Evolutionary conservation across 2,888 invertebrate species (phyloP), one percentile per base, ranked within the genome.

Genomic region (Norana najaformis): DNA sequence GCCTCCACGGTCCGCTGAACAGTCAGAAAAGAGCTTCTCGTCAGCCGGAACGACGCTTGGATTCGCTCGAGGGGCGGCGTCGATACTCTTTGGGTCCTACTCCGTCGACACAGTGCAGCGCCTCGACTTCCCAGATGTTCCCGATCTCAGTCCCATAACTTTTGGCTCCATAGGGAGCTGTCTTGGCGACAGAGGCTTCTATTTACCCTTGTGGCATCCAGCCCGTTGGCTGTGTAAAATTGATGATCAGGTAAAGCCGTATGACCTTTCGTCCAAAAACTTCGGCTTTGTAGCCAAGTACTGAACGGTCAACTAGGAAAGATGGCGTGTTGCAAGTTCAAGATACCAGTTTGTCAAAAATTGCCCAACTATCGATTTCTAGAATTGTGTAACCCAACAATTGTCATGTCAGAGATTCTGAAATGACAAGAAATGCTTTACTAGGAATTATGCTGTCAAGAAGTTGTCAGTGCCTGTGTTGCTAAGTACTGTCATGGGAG

Each of bases 201-300:
- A 37, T 35, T 85, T 37, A 23, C 85, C 85, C 18, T 85, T 35
- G 35, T 85, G 36, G 36, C 18, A 35, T 37, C 85, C 85, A 35
- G 36, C 85, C 85, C 30, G 35, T 37, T 85, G 85, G 85, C 35
- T 36, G 37, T 36, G 85, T 35, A 37, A 37, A 36, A 16, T 85
- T 37, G 85, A 85, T 18, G 85, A 85, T 35, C 85, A 85, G 85
- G 85, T 85, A 8, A 85, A 85, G 85, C 85, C 85, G 18, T 85
- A 85, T 35, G 85, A 85, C 36, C 85, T 85, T 18, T 85, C 85
- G 30, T 35, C 85, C 36, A 85, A 85, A 35, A 85, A 85, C 85
- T 85, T 85, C 85, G 36, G 85, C 1, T 85, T 34, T n/a, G 8
- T 69, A n/a, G 69, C 69, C 69, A 69, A 69, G n/a, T 69, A 69